Conservation (phyloP, 2,888 invertebrate genomes). For the Eristalis pertinax region DNA sequence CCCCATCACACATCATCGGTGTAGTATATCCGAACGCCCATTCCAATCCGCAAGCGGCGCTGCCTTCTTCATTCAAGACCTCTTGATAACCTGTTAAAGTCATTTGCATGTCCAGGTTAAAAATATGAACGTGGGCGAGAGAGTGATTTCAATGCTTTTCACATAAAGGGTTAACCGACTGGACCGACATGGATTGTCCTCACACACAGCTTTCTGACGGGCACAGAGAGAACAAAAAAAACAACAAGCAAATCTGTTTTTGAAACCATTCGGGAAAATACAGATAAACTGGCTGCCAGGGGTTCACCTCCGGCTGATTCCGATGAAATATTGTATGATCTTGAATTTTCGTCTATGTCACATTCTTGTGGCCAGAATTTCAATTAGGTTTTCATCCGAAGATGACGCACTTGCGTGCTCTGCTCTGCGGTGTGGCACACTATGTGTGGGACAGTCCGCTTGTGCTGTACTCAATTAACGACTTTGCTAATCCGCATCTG, state of each 20-base stretch:
- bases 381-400: not conserved
- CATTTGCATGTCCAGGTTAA: constrained; percentile 53
- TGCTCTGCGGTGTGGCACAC: not conserved
- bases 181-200: constrained; percentile 59
- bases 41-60: not conserved
- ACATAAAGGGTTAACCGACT: constrained; percentile 34
- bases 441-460: not conserved
- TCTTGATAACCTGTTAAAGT: constrained; percentile 65
- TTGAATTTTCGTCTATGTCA: not conserved
- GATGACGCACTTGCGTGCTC: not conserved
- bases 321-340: not conserved
- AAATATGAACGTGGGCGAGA: constrained; percentile 26
- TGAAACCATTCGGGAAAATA: not conserved
- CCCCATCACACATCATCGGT: constrained; percentile 36
- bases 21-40: not conserved
- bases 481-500: not conserved
- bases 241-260: not conserved
- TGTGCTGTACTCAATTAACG: constrained; percentile 25
- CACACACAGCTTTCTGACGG: not conserved
- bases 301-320: constrained; percentile 3
- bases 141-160: constrained; percentile 21
- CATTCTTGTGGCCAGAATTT: not conserved
- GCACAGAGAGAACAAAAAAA: too few species aligned
- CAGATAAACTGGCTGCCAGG: constrained; percentile 9
- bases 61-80: constrained; percentile 40